Percentiles rank a stretch among this genome's conserved stretches.
Conservation (phyloP, 2,113 vertebrate species). For the Seriola quinqueradiata region DNA sequence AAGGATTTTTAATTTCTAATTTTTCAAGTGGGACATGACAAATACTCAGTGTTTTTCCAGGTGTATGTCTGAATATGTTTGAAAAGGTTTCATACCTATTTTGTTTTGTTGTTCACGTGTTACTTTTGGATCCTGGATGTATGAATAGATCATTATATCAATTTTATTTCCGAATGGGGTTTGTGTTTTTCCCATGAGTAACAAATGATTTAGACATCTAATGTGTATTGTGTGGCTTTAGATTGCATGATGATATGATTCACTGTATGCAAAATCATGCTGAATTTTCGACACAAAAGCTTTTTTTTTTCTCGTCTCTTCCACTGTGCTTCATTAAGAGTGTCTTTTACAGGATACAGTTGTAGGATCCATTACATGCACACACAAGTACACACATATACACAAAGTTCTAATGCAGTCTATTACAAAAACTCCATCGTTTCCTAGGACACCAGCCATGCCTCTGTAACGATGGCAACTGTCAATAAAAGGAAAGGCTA, state of each 20-base stretch:
- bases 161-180: background rate
- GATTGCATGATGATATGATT: background rate
- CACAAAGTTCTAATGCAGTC: constrained; percentile 48
- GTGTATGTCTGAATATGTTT: too few species aligned
- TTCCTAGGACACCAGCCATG: constrained; percentile 61
- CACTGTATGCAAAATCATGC: background rate
- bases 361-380: constrained; percentile 30
- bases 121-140: background rate
- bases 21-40: background rate
- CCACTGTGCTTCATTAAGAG: constrained; percentile 32
- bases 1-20: constrained; percentile 8
- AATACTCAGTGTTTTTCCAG: background rate
- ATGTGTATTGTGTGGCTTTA: background rate
- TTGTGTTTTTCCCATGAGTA: background rate
- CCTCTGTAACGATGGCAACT: constrained; percentile 68
- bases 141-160: background rate
- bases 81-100: background rate
- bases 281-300: background rate
- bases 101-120: background rate
- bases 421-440: constrained; percentile 56
- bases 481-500: constrained; percentile 55
- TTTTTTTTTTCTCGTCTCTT: constrained; percentile 13
- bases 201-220: background rate
- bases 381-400: constrained; percentile 20
- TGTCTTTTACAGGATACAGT: constrained; percentile 34